Evolutionary conservation across 2,113 vertebrate genomes (phyloP).

Genomic region (Mirza zaza): DNA sequence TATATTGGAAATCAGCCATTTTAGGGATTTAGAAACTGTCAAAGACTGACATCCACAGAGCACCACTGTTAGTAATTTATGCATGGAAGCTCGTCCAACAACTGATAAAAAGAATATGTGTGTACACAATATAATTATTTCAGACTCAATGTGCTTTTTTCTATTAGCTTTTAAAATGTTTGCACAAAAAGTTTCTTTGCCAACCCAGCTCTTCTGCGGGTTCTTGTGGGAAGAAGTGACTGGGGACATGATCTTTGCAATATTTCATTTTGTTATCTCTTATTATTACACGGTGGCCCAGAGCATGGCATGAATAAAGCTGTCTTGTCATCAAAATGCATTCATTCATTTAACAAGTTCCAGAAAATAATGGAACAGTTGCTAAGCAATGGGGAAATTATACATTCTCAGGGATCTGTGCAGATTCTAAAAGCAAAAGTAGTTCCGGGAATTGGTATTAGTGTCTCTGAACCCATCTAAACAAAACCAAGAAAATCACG

Average conservation of each 20-base stretch:
- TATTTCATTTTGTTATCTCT: constrained; percentile 75
- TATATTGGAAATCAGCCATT: neutral
- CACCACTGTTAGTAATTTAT: constrained; percentile 37
- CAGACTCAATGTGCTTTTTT: constrained; percentile 61
- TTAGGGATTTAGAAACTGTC: neutral
- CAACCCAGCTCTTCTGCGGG: constrained; percentile 9
- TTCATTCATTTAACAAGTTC: constrained; percentile 76
- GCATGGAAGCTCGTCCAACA: constrained; percentile 8
- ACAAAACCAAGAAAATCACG: constrained; percentile 1
- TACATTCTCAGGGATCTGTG: constrained; percentile 58
- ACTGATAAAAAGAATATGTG: constrained; percentile 30
- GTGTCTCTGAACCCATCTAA: constrained; percentile 14
- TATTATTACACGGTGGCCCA: constrained; percentile 68
- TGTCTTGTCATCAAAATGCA: constrained; percentile 76
- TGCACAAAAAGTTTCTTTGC: constrained; percentile 46
- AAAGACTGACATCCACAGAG: neutral
- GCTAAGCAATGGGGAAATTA: constrained; percentile 77
- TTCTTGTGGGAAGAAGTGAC: constrained; percentile 45
- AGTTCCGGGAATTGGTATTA: constrained; percentile 45
- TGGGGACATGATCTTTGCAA: constrained; percentile 59
- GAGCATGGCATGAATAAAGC: constrained; percentile 71
- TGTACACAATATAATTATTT: constrained; percentile 55
- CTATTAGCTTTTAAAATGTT: constrained; percentile 68
- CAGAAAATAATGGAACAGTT: constrained; percentile 77
- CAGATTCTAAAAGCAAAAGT: constrained; percentile 67